Base-by-base conservation (phyloP, 1,140 invertebrate species). In the Potamilus streckersoni region DNA sequence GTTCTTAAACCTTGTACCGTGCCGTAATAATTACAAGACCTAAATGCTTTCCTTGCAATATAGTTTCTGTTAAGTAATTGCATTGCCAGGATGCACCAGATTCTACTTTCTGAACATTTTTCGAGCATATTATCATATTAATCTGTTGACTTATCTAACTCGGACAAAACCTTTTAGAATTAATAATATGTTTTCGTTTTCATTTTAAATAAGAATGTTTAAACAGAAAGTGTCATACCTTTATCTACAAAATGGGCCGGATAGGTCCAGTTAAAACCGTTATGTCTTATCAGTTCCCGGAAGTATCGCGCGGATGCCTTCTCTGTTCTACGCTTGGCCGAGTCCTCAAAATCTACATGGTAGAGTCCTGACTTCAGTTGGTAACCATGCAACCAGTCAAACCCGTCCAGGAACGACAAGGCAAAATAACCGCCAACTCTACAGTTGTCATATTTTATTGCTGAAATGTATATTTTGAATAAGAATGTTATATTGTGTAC, bases 371-470 rank as follows among this genome's bases (percentile, higher is more conserved):
- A 96, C 79, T 92, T 93, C 76, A 92, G 89, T 19, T 75, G 81
- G 78, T 88, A 91, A 19, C 90, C 90, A 23, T 76, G 82, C 1
- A 86, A 84, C 94, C 94, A 96, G 88, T 96, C 95, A 85, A 95
- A 95, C 86, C 94, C 95, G 79, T 96, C 95, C 76, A 95, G 87
- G 0, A 96, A 84, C 79, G 93, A 93, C 94, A 95, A 96, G 62
- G 92, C 89, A 0, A 93, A 92, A 83, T 95, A 95, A 0, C 91
- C 93, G 13, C 90, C 85, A 0, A 96, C 91, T 49, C 93, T 91
- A 58, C 93, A 93, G 0, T 92, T 91, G 80, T 94, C 93, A 27
- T 79, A 19, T 14, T 57, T 61, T 14, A 85, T 74, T 1, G 84
- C 84, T 85, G 78, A 20, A 76, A 79, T 23, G 65, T 19, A 8